These are phyloP conservation scores for Halichondria panicea DNA, from an alignment of 37 sponge, comb jelly and placozoan species.

Conservation along the genomic window DNA sequence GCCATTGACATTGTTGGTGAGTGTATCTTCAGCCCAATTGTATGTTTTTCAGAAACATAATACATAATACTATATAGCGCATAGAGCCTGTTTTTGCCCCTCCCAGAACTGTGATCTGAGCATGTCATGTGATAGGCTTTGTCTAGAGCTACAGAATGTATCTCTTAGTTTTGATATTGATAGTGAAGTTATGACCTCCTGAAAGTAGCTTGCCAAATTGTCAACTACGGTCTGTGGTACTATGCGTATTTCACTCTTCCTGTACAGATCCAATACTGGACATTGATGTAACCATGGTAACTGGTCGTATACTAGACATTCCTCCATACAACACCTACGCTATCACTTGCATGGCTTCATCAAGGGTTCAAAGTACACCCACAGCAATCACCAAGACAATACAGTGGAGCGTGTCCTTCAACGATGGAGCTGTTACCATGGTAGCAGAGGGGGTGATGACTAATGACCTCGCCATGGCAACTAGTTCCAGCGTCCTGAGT, in stretches of 20 bases:
- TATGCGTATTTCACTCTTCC: background rate
- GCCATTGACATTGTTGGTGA: no score
- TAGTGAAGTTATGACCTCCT: no score
- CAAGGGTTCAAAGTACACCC: background rate
- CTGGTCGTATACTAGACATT: constrained; percentile 3
- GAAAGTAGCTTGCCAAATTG: no score
- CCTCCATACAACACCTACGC: constrained; percentile 15
- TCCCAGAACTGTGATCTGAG: no score
- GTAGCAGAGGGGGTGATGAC: background rate
- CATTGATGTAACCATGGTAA: background rate
- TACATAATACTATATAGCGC: no score
- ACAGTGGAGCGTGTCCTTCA: background rate
- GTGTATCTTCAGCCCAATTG: no score
- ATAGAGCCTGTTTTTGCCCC: no score
- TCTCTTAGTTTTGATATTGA: no score
- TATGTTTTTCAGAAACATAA: no score
- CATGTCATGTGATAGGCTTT: no score
- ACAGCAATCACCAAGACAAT: background rate
- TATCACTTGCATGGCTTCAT: constrained; percentile 7
- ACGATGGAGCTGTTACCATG: background rate
- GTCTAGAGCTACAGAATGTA: no score
- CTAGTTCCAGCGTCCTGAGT: background rate
- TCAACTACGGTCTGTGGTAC: background rate
- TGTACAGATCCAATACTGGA: background rate
- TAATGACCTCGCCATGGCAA: background rate